These are phyloP conservation scores for Bathynomus jamesi DNA, from an alignment of 1,140 invertebrate species.

Conservation along the genomic window DNA sequence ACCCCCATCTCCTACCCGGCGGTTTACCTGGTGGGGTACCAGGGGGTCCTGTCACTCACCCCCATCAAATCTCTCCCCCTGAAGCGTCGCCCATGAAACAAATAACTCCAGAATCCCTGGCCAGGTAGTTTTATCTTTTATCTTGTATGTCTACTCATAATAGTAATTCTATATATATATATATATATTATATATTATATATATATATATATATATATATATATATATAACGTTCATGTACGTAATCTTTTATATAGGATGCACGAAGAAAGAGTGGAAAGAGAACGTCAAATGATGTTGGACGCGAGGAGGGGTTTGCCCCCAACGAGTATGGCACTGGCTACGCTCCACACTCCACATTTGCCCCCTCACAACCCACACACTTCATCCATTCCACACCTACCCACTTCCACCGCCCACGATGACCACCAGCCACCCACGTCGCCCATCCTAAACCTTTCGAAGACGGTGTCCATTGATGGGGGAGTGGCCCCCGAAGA, in stretches of 20 bases:
- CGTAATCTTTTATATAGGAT: slow-evolving; percentile 15
- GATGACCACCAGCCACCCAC: slow-evolving; percentile 26
- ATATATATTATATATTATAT: slow-evolving; percentile 13
- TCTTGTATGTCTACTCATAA: neutral
- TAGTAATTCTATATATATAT: slow-evolving; percentile 7
- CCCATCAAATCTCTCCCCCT: slow-evolving; percentile 28
- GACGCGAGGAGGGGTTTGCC: slow-evolving; percentile 26
- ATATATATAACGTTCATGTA: slow-evolving; percentile 6
- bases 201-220: slow-evolving; percentile 11
- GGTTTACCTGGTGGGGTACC: slow-evolving; percentile 30
- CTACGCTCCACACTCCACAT: slow-evolving; percentile 8
- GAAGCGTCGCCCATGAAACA: slow-evolving; percentile 31
- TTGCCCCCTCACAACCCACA: neutral
- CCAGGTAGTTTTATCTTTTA: slow-evolving; percentile 19
- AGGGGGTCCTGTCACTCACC: slow-evolving; percentile 15
- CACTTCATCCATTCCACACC: slow-evolving; percentile 1
- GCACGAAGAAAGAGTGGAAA: slow-evolving; percentile 32
- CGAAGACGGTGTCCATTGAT: neutral
- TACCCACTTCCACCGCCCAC: slow-evolving; percentile 18
- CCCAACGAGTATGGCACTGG: slow-evolving; percentile 19
- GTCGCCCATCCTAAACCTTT: slow-evolving; percentile 29
- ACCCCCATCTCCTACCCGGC: slow-evolving; percentile 30
- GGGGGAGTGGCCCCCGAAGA: neutral
- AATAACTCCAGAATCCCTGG: slow-evolving; percentile 29
- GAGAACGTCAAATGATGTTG: slow-evolving; percentile 25